Evolutionary conservation across 2,888 invertebrate species (phyloP), one percentile per base, ranked within the genome.

Genomic region (Hypselothyrea guttata): DNA sequence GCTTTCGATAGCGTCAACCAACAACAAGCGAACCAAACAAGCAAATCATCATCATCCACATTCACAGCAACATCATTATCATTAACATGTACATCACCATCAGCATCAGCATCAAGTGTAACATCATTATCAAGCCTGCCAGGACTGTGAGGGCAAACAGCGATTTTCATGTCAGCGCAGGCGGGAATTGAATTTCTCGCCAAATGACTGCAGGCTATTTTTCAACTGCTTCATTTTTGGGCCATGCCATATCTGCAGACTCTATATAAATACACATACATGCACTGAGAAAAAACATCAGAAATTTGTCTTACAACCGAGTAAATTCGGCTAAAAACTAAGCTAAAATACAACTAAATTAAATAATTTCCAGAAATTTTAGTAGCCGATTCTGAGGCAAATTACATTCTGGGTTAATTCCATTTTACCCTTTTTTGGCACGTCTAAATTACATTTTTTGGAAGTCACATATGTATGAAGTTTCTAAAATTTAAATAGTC

Each of bases 141-240:
- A 31, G 46, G 18, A 13, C 12, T 34, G 37, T 15, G 7, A 13
- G 30, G 38, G 38, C 5, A 49, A 18, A 54, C 47, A 46, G 48
- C 47, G 79, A 60, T 71, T 83, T 82, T 71, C 81, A 84, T 81
- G 82, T 84, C 84, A 84, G 77, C 84, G 84, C 84, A 77, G 75
- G 70, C 82, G 84, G 79, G 79, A 79, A 79, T 84, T 79, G 78
- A 79, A 79, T 79, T 79, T 84, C 79, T 84, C 79, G 79, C 84
- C 79, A 82, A 79, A 82, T 78, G 78, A 71, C 84, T 79, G 75
- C 63, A 65, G 84, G 79, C 84, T 63, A 73, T 79, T 75, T 84
- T 77, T 72, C 78, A 81, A 73, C 72, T 66, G 82, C 64, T 72
- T 71, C 74, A 68, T 72, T 61, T 79, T 74, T 64, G 82, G 71